Percentiles rank a stretch among this genome's conserved stretches.
Evolutionary conservation across 2,797 vertebrate species (phyloP).

Genomic region (Tapera naevia): DNA sequence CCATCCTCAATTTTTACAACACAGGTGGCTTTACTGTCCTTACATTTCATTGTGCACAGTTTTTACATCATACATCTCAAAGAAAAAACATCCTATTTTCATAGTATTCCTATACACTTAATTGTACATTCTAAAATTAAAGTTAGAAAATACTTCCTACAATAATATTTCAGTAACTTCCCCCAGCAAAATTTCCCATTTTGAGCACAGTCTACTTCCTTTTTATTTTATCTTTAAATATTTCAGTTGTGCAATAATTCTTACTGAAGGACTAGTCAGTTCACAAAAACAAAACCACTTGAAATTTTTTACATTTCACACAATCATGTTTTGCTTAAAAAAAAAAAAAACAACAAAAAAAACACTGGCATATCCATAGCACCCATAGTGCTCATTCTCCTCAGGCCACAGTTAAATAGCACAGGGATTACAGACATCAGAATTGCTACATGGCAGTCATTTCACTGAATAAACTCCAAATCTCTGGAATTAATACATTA

Average conservation of each 20-base stretch:
- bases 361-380: neutral
- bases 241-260: neutral
- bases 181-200: neutral
- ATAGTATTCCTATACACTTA: neutral
- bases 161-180: neutral
- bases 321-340: neutral
- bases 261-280: neutral
- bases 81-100: neutral
- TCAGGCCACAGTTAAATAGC: neutral
- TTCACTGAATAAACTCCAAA: neutral
- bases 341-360: neutral
- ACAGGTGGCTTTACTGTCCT: neutral
- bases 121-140: neutral
- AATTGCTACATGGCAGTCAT: neutral
- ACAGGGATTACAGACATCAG: neutral
- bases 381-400: neutral
- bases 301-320: neutral
- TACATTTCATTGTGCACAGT: neutral
- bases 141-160: neutral
- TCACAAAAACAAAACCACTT: neutral
- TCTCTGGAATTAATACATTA: neutral
- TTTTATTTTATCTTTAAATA: neutral
- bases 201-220: neutral
- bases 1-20: neutral
- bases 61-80: neutral